Conservation (phyloP, 2,797 vertebrate species). For the Alcedo atthis region DNA sequence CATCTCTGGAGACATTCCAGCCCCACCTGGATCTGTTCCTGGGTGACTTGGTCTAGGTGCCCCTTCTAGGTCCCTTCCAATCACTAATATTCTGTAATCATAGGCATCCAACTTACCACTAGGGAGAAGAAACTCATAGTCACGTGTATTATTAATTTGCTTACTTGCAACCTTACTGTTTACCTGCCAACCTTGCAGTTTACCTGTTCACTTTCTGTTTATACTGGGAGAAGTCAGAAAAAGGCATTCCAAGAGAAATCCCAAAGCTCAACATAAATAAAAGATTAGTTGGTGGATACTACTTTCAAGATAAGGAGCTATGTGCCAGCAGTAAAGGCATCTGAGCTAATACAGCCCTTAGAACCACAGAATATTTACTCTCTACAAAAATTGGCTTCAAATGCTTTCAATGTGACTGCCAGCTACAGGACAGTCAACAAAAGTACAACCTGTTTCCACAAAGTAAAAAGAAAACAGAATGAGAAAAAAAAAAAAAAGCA, state of each 20-base stretch:
- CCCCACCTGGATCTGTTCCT: too few relatives aligned
- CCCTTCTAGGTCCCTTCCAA: too few relatives aligned
- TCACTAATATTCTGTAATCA: background rate
- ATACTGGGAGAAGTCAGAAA: constrained; percentile 10
- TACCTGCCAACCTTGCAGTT: background rate
- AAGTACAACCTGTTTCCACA: constrained; percentile 27
- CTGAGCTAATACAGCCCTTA: constrained; percentile 42
- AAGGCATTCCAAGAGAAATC: constrained; percentile 53
- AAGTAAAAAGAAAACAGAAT: background rate
- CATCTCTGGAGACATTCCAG: too few relatives aligned
- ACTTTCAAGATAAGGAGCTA: constrained; percentile 51
- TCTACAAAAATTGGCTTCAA: constrained; percentile 27
- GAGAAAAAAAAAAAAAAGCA: background rate
- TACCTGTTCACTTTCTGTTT: constrained; percentile 1
- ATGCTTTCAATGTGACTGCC: background rate
- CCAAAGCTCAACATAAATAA: constrained; percentile 60
- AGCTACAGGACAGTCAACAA: background rate
- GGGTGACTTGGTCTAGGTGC: too few relatives aligned
- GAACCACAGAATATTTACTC: constrained; percentile 56
- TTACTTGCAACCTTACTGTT: background rate
- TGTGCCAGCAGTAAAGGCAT: constrained; percentile 15
- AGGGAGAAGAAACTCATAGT: background rate
- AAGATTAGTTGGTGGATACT: constrained; percentile 58
- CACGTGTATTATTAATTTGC: background rate
- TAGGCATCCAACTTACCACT: background rate